Evolutionary conservation across 2,888 invertebrate species (phyloP).

Genomic region (Tipula unca): DNA sequence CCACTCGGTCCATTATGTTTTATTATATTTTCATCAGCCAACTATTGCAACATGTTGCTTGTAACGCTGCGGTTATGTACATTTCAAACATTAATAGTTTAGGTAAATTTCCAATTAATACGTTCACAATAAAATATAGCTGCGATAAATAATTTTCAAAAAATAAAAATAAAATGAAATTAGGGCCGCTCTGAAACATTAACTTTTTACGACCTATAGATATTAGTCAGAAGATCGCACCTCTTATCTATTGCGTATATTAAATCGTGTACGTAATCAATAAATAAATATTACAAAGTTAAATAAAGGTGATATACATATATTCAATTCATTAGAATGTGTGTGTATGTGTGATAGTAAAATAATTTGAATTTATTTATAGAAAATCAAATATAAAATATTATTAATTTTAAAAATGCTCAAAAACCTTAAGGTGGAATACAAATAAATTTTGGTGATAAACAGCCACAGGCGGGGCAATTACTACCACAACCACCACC

Average conservation of each 20-base stretch:
- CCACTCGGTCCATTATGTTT: too few species aligned
- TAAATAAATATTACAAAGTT: not conserved
- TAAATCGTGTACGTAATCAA: not conserved
- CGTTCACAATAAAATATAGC: too few species aligned
- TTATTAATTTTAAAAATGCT: slow-evolving; percentile 8
- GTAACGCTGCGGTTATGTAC: too few species aligned
- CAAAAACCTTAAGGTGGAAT: not conserved
- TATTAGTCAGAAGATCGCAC: not conserved
- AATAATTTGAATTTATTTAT: slow-evolving; percentile 8
- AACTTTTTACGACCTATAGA: not conserved
- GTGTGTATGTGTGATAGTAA: not conserved
- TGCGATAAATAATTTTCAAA: too few species aligned
- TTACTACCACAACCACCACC: not conserved
- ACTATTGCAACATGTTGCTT: too few species aligned
- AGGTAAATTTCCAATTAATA: too few species aligned
- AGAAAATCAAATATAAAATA: not conserved
- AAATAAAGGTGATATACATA: not conserved
- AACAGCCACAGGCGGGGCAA: not conserved
- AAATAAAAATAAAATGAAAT: not conserved
- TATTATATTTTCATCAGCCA: too few species aligned
- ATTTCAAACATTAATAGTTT: too few species aligned
- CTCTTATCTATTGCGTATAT: not conserved
- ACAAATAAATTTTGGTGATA: not conserved
- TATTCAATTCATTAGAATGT: not conserved
- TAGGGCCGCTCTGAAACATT: not conserved